Base-by-base conservation (phyloP, 1,140 invertebrate species). In the Neodiprion lecontei region DNA sequence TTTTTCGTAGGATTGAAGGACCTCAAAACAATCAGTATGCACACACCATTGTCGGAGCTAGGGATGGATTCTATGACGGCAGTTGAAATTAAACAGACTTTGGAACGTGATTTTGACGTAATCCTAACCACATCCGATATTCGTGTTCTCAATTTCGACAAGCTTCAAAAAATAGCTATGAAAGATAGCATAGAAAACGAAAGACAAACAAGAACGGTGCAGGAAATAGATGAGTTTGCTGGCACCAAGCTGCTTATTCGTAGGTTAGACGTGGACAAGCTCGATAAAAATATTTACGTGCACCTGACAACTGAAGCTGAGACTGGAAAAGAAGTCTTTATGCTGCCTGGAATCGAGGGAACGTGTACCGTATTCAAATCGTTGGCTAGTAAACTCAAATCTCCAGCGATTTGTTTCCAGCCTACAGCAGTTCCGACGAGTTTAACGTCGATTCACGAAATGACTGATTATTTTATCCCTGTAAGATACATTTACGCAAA, bases 41-140 rank as follows among this genome's bases (percentile, higher is more conserved):
- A 93, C 77, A 89, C 91, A 74, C 93, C 93, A 0, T 88, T 98
- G 1, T 94, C 94, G 69, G 95, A 96, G 85, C 89, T 96, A 67
- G 96, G 96, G 70, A 93, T 97, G 90, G 96, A 97, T 87, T 96
- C 95, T 17, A 91, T 97, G 82, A 96, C 96, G 94, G 94, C 93
- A 7, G 95, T 96, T 1, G 96, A 97, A 88, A 91, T 94, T 49
- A 93, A 93, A 82, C 93, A 94, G 80, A 90, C 90, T 9, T 81
- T 94, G 12, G 93, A 94, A 81, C 82, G 91, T 75, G 91, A 93
- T 73, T 92, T 89, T 82, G 91, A 93, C 76, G 80, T 93, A 7
- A 87, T 89, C 53, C 80, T 94, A 14, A 88, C 91, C 4, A 88
- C 91, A 74, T 87, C 90, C 75, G 92, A 94, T 78, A 90, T 94